Evolutionary conservation across 2,113 vertebrate species (phyloP).

Genomic region (Chascanopsetta lugubris): DNA sequence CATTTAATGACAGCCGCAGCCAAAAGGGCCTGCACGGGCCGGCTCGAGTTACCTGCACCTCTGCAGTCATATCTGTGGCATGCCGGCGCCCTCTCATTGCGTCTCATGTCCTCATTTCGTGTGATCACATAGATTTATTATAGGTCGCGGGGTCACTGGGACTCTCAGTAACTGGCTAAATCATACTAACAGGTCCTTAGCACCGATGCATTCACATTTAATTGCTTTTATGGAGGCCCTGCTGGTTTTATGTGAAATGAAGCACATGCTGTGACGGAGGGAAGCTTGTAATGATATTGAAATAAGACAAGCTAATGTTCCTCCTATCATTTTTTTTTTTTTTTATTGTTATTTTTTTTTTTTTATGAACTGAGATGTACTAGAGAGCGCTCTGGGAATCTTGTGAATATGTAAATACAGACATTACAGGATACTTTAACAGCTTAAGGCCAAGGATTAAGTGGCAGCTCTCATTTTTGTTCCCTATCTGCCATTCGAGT

Average conservation of each 20-base stretch:
- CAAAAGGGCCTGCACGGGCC: conserved; percentile 55
- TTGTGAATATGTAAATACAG: conserved; percentile 70
- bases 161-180: conserved; percentile 91
- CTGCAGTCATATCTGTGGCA: conserved; percentile 56
- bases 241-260: conserved; percentile 90
- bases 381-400: conserved; percentile 75
- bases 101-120: conserved; percentile 54
- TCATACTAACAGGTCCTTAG: conserved; percentile 88
- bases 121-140: conserved; percentile 89
- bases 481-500: conserved; percentile 57
- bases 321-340: conserved; percentile 74
- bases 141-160: conserved; percentile 85
- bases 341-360: conserved; percentile 57
- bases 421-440: conserved; percentile 72
- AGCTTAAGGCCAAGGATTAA: conserved; percentile 68
- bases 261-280: conserved; percentile 88
- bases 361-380: conserved; percentile 78
- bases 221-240: conserved; percentile 92
- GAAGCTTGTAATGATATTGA: conserved; percentile 90
- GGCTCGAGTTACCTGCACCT: conserved; percentile 77
- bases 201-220: conserved; percentile 90
- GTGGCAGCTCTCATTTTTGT: conserved; percentile 32
- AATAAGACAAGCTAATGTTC: conserved; percentile 88
- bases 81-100: conserved; percentile 44
- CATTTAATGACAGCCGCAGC: conserved; percentile 73